phyloP scores from a whole-genome alignment of 2,797 vertebrate genomes.

The Chelon auratus region DNA sequence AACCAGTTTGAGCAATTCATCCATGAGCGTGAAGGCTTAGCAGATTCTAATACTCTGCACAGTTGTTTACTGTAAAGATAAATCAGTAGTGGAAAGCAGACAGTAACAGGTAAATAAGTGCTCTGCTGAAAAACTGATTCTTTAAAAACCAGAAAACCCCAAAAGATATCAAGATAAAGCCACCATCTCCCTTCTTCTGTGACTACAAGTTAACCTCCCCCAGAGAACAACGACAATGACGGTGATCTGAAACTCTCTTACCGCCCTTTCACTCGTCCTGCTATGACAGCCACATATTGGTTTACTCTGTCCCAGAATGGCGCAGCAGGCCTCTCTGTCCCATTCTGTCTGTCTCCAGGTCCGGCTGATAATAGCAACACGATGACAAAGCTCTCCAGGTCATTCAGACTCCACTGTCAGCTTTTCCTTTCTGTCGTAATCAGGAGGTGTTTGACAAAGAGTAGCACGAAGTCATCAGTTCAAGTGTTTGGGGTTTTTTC shows the following conservation, averaged over 20 bases:
- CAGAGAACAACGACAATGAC: neutral
- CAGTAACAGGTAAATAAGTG: neutral
- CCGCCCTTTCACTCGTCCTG: slow-evolving; percentile 17
- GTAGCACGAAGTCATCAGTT: slow-evolving; percentile 55
- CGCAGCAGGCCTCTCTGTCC: neutral
- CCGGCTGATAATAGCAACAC: slow-evolving; percentile 39
- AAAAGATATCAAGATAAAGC: neutral
- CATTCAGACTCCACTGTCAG: slow-evolving; percentile 53
- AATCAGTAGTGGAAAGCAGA: neutral
- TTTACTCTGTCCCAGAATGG: slow-evolving; percentile 26
- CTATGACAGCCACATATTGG: slow-evolving; percentile 8
- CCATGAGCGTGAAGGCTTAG: neutral
- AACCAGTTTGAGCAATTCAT: neutral
- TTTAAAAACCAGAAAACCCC: too few species aligned
- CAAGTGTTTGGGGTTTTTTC: slow-evolving; percentile 33
- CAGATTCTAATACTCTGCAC: neutral
- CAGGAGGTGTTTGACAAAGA: slow-evolving; percentile 48
- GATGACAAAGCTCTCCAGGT: slow-evolving; percentile 56
- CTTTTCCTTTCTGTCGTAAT: slow-evolving; percentile 47
- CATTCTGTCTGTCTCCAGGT: slow-evolving; percentile 48
- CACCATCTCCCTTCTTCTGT: neutral
- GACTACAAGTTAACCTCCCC: slow-evolving; percentile 4
- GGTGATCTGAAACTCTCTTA: slow-evolving; percentile 6
- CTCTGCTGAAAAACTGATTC: neutral
- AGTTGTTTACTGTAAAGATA: neutral